Conservation (phyloP, 2,797 vertebrate genomes). For the Bradypodion ventrale region DNA sequence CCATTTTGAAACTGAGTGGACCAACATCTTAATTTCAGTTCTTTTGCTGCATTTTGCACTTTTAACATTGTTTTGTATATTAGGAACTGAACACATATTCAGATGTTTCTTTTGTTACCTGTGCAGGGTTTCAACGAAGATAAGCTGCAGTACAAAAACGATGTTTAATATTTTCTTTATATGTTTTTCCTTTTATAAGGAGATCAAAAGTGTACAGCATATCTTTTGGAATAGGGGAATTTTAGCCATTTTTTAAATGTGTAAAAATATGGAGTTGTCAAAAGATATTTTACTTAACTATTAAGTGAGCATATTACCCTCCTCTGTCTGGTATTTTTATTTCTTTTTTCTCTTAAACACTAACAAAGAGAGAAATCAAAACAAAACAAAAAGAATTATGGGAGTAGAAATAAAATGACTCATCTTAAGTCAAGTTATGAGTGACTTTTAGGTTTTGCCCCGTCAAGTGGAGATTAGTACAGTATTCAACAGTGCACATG, state of each 20-base stretch:
- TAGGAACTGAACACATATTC: background rate
- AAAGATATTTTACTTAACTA: background rate
- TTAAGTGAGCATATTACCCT: background rate
- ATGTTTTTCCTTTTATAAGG: background rate
- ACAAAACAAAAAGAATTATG: background rate
- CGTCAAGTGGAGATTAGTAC: background rate
- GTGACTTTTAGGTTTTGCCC: background rate
- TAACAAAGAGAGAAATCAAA: background rate
- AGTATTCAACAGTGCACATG: background rate
- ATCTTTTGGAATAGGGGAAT: no score
- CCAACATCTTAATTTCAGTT: background rate
- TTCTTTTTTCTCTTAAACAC: background rate
- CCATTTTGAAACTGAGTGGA: background rate
- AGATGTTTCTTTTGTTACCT: background rate
- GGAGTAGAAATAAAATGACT: background rate
- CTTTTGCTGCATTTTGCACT: background rate
- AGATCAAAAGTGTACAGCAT: background rate
- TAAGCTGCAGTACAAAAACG: background rate
- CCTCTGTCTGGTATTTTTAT: background rate
- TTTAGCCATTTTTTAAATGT: background rate
- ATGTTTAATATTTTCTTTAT: background rate
- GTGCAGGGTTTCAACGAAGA: background rate
- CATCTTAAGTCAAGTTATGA: background rate
- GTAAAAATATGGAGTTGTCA: background rate
- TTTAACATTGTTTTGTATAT: background rate